These are phyloP conservation scores for Proctacanthus coquilletti DNA, from an alignment of 1,140 invertebrate genomes.

Conservation along the genomic window DNA sequence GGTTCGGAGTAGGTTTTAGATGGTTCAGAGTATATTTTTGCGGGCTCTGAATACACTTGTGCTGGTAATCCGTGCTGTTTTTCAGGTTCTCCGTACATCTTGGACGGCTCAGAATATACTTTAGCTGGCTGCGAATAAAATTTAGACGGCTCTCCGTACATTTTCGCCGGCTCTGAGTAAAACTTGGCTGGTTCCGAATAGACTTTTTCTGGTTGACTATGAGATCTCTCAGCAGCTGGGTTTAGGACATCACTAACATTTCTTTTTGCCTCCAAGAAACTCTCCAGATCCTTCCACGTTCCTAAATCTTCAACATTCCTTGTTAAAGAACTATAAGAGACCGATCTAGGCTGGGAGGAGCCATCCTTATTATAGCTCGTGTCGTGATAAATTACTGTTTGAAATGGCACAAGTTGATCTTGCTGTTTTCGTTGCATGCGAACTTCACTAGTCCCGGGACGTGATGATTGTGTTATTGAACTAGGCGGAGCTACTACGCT, in stretches of 20 bases:
- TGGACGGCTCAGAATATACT: slow-evolving; percentile 45
- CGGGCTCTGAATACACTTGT: slow-evolving; percentile 44
- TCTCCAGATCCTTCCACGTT: slow-evolving; percentile 17
- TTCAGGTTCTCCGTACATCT: slow-evolving; percentile 45
- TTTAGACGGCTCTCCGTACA: slow-evolving; percentile 40
- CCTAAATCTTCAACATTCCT: slow-evolving; percentile 29
- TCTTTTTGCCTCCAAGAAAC: slow-evolving; percentile 23
- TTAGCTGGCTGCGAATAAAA: slow-evolving; percentile 45
- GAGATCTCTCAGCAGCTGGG: slow-evolving; percentile 9
- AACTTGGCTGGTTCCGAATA: slow-evolving; percentile 30
- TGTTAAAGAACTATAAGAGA: slow-evolving; percentile 34
- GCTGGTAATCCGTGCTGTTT: slow-evolving; percentile 46
- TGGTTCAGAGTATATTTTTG: slow-evolving; percentile 34
- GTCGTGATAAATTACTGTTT: slow-evolving; percentile 39
- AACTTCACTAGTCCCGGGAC: neutral
- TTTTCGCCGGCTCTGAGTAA: slow-evolving; percentile 33
- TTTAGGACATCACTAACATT: slow-evolving; percentile 26
- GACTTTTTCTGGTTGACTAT: slow-evolving; percentile 12
- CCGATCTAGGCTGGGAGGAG: slow-evolving; percentile 30
- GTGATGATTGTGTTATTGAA: neutral
- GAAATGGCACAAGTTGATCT: slow-evolving; percentile 23
- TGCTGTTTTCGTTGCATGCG: slow-evolving; percentile 7
- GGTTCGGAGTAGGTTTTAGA: slow-evolving; percentile 36
- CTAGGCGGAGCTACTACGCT: slow-evolving; percentile 20
- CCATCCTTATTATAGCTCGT: slow-evolving; percentile 25